A percentile compares a stretch with the other conserved stretches of the same genome.
Conservation (phyloP, 2,797 vertebrate genomes). For the Anolis apletophallus region DNA sequence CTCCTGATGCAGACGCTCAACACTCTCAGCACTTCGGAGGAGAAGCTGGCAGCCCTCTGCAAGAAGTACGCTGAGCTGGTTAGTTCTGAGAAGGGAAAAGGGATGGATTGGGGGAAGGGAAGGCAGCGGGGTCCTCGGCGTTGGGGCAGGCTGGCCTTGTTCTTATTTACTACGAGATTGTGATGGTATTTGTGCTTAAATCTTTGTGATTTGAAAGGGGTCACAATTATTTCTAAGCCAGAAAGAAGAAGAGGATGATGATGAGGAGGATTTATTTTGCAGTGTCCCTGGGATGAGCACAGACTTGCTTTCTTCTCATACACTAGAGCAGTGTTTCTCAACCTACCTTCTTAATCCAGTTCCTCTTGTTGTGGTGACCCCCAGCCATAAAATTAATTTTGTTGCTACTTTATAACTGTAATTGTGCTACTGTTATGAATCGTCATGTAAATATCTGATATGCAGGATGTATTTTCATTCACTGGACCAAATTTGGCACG, state of each 20-base stretch:
- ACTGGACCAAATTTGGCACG: no score
- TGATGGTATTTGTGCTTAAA: not conserved
- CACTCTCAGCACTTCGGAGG: conserved; percentile 95
- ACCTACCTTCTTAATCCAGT: no score
- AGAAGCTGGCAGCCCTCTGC: conserved; percentile 94
- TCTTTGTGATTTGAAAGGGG: not conserved
- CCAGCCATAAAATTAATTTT: no score
- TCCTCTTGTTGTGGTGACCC: no score
- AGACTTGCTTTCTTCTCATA: no score
- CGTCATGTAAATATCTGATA: no score
- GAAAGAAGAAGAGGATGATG: not conserved
- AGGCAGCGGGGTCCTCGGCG: not conserved
- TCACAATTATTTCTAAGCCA: not conserved
- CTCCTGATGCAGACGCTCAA: conserved; percentile 98
- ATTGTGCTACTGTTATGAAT: no score
- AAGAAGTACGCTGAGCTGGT: conserved; percentile 99
- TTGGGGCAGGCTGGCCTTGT: not conserved
- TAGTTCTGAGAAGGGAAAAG: conserved; percentile 62
- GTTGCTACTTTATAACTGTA: no score
- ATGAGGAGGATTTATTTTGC: no score
- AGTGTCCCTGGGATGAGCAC: no score
- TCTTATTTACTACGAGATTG: not conserved
- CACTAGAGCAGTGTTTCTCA: no score
- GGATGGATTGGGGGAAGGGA: not conserved
- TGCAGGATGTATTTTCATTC: no score